Conservation (phyloP, 2,113 vertebrate species). For the Petroica traversi region DNA sequence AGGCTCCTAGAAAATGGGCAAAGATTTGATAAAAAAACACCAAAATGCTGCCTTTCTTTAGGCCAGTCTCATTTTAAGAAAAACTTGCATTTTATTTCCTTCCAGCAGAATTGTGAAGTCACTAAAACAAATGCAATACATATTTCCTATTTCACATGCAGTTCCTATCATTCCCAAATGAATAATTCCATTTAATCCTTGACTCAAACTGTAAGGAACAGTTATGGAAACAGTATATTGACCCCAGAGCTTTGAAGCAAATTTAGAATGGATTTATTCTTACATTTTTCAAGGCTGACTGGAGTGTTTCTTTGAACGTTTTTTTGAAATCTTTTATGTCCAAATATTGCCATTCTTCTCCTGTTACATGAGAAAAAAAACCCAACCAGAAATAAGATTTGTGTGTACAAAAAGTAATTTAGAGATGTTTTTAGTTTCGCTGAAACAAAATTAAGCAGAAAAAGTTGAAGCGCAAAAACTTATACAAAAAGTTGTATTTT, state of each 20-base stretch:
- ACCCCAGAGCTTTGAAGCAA: not conserved
- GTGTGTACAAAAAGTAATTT: not conserved
- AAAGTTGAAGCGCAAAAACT: not conserved
- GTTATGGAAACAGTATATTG: not conserved
- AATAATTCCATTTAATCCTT: not conserved
- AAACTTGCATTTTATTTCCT: not conserved
- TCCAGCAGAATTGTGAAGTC: not conserved
- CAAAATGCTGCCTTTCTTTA: not conserved
- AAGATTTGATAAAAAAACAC: not conserved
- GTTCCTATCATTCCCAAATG: not conserved
- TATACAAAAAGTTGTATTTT: not conserved
- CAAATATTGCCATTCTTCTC: conserved; percentile 53
- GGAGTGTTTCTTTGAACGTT: conserved; percentile 70
- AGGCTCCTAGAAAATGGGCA: not conserved
- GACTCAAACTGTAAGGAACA: not conserved
- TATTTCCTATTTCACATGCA: not conserved
- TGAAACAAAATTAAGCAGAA: not conserved
- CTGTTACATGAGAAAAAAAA: conserved; percentile 53
- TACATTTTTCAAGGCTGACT: conserved; percentile 77
- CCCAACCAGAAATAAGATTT: not conserved
- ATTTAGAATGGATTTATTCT: conserved; percentile 35
- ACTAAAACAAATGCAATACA: not conserved
- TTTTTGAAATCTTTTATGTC: conserved; percentile 70
- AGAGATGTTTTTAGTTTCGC: not conserved
- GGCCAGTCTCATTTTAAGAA: not conserved